Evolutionary conservation across 2,888 invertebrate species (phyloP).

Genomic region (Himalopsyche tibetana): DNA sequence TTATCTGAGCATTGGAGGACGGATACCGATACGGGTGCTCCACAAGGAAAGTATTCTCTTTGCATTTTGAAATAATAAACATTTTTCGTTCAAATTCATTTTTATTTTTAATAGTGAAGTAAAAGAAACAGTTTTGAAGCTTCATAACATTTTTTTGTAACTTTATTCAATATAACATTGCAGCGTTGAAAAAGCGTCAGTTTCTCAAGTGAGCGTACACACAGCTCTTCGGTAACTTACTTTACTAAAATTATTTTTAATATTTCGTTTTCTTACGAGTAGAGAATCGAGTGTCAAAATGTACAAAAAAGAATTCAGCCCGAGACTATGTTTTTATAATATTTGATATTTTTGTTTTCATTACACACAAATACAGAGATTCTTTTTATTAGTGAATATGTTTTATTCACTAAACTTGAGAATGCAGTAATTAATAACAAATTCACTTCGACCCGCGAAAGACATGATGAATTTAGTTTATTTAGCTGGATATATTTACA

Average conservation of each 20-base stretch:
- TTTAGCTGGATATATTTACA: slow-evolving; percentile 17
- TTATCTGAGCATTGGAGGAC: no score
- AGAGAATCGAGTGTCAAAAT: slow-evolving; percentile 58
- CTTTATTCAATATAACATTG: slow-evolving; percentile 62
- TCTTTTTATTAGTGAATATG: not conserved
- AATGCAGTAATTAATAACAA: not conserved
- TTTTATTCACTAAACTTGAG: not conserved
- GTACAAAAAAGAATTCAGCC: slow-evolving; percentile 55
- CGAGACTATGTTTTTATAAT: slow-evolving; percentile 52
- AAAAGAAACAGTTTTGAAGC: slow-evolving; percentile 57
- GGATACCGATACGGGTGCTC: not conserved
- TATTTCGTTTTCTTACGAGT: slow-evolving; percentile 54
- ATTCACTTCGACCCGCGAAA: slow-evolving; percentile 3
- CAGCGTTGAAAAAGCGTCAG: slow-evolving; percentile 64
- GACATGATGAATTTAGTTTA: not conserved
- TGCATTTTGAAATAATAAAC: not conserved
- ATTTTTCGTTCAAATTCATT: slow-evolving; percentile 6
- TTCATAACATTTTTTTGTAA: slow-evolving; percentile 63
- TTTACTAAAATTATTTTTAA: slow-evolving; percentile 53
- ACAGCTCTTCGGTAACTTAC: slow-evolving; percentile 58
- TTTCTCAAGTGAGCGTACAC: slow-evolving; percentile 57
- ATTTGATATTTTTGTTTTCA: slow-evolving; percentile 5
- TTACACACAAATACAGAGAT: not conserved
- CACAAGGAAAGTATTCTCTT: not conserved
- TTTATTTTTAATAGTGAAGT: slow-evolving; percentile 46